These are phyloP conservation scores for Gymnogyps californianus DNA, from an alignment of 2,113 vertebrate species.

Conservation along the genomic window DNA sequence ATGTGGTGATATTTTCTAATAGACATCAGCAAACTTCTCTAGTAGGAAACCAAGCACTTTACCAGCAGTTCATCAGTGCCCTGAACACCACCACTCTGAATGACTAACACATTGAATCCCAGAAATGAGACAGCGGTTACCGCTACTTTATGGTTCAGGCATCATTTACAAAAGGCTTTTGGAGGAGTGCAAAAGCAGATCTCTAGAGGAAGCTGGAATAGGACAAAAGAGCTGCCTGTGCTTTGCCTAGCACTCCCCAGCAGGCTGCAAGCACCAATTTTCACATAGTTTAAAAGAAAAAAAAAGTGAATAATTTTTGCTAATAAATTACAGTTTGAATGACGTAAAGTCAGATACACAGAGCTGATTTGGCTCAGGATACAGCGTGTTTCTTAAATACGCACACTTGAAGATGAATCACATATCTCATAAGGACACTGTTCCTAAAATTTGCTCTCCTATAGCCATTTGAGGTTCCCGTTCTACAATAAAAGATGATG, in stretches of 20 bases:
- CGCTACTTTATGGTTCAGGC: background rate
- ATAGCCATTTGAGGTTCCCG: background rate
- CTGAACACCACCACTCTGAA: background rate
- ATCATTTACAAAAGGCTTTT: slow-evolving; percentile 28
- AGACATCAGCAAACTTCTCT: background rate
- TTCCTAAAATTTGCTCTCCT: background rate
- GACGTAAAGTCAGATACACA: background rate
- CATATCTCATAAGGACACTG: background rate
- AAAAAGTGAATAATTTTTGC: background rate
- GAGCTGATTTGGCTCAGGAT: background rate
- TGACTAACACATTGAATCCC: background rate
- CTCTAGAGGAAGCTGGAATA: background rate
- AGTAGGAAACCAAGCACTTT: background rate
- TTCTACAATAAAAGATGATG: slow-evolving; percentile 4
- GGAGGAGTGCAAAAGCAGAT: slow-evolving; percentile 23
- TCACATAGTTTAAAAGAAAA: background rate
- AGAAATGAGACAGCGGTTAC: background rate
- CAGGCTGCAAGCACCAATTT: background rate
- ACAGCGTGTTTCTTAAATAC: background rate
- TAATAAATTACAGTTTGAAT: background rate
- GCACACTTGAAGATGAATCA: background rate
- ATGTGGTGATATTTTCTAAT: background rate
- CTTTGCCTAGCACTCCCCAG: background rate
- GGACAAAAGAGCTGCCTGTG: background rate
- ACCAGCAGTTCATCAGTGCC: background rate